Percentiles rank a stretch among this genome's conserved stretches.
Evolutionary conservation across 2,888 invertebrate genomes (phyloP).

Genomic region (Automeris io): DNA sequence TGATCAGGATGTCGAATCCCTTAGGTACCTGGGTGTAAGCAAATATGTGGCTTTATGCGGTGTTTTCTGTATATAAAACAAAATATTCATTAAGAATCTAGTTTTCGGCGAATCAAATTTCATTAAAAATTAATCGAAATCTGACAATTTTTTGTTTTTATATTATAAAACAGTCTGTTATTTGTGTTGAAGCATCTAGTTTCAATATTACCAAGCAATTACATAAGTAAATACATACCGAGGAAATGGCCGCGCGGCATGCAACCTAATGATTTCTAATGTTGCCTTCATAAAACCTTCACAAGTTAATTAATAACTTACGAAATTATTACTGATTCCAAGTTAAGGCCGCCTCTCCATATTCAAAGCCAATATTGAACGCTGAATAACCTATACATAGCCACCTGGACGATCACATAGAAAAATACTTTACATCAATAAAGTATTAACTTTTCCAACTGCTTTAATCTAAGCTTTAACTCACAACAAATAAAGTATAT

Average conservation of each 20-base stretch:
- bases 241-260: conserved; percentile 23
- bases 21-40: too few relatives aligned
- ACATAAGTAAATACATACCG: conserved; percentile 12
- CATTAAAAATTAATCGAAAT: too few relatives aligned
- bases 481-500: conserved; percentile 31
- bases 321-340: conserved; percentile 41
- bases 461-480: conserved; percentile 42
- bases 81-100: too few relatives aligned
- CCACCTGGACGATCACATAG: conserved; percentile 76
- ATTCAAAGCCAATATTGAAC: conserved; percentile 57
- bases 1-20: too few relatives aligned
- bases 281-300: conserved; percentile 47
- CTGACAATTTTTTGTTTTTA: too few relatives aligned
- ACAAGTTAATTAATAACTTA: conserved; percentile 48
- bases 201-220: neutral
- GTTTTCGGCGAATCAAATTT: too few relatives aligned
- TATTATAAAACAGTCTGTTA: too few relatives aligned
- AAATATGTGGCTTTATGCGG: too few relatives aligned
- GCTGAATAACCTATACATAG: conserved; percentile 69
- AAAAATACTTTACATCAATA: conserved; percentile 48
- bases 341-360: conserved; percentile 49
- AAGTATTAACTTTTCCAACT: conserved; percentile 26
- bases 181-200: too few relatives aligned
- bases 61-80: too few relatives aligned
- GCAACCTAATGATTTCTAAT: conserved; percentile 27